phyloP scores from a whole-genome alignment of 2,113 vertebrate genomes.

The Pachyramphus minor region DNA sequence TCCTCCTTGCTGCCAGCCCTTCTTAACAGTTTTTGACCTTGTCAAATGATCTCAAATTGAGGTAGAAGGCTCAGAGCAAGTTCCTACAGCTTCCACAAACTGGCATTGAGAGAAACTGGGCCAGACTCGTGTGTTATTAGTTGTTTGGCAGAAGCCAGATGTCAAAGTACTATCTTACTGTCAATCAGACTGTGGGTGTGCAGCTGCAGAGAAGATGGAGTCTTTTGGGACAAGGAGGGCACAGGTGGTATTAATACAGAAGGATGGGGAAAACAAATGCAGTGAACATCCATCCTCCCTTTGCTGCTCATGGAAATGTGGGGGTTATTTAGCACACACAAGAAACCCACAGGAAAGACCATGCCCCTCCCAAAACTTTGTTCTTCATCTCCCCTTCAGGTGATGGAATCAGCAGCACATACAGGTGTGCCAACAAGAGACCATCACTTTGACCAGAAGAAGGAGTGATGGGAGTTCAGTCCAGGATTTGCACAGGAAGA shows the following conservation, averaged over 20 bases:
- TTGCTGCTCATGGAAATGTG: neutral
- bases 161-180: neutral
- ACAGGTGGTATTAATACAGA: neutral
- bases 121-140: neutral
- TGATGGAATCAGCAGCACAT: neutral
- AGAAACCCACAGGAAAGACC: neutral
- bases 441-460: neutral
- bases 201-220: neutral
- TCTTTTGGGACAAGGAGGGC: neutral
- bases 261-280: neutral
- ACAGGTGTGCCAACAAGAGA: neutral
- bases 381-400: neutral
- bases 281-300: neutral
- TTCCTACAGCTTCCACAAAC: neutral
- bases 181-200: neutral
- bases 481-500: neutral
- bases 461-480: neutral
- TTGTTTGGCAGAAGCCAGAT: neutral
- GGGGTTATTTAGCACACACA: neutral
- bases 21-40: neutral
- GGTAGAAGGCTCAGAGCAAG: neutral
- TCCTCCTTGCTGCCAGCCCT: neutral
- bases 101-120: neutral
- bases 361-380: neutral
- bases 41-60: neutral